A percentile compares a stretch with the other conserved stretches of the same genome.
Evolutionary conservation across 2,888 invertebrate species (phyloP).

Genomic region (Ophion ventricosus): DNA sequence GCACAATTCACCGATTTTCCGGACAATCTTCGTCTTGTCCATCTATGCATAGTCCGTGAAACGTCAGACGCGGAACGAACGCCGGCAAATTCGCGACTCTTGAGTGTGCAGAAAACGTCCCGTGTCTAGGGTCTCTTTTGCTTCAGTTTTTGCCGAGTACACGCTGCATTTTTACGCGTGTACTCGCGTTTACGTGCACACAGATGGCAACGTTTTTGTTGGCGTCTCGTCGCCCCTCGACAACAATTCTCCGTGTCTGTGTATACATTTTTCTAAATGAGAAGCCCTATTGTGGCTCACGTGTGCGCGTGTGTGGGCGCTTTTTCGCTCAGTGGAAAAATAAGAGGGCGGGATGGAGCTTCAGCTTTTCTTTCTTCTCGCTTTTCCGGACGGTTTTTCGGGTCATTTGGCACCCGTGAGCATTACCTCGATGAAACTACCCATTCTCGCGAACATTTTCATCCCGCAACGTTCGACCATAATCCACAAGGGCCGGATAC

Average conservation of each 20-base stretch:
- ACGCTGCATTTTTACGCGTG: too few relatives aligned
- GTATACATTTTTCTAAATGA: conserved; percentile 47
- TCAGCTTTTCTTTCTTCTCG: conserved; percentile 32
- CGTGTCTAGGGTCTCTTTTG: conserved; percentile 49
- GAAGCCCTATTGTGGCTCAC: conserved; percentile 31
- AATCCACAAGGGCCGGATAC: conserved; percentile 40
- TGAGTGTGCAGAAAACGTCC: conserved; percentile 29
- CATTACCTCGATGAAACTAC: conserved; percentile 48
- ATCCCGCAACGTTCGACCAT: conserved; percentile 44
- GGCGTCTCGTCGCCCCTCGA: conserved; percentile 7
- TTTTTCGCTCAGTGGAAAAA: conserved; percentile 18
- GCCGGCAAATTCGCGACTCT: neutral
- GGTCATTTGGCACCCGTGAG: conserved; percentile 59
- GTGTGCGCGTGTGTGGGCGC: conserved; percentile 32
- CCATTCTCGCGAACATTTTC: conserved; percentile 55
- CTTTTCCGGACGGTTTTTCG: conserved; percentile 51
- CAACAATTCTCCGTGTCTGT: conserved; percentile 31
- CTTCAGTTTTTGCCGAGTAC: conserved; percentile 28
- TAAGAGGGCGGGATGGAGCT: conserved; percentile 14
- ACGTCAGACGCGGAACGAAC: too few relatives aligned
- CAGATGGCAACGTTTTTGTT: conserved; percentile 31
- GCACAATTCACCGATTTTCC: too few relatives aligned
- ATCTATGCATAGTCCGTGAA: too few relatives aligned
- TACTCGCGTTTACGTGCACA: neutral
- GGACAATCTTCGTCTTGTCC: too few relatives aligned